Evolutionary conservation across 2,797 vertebrate genomes (phyloP).

Genomic region (Hipposideros larvatus): DNA sequence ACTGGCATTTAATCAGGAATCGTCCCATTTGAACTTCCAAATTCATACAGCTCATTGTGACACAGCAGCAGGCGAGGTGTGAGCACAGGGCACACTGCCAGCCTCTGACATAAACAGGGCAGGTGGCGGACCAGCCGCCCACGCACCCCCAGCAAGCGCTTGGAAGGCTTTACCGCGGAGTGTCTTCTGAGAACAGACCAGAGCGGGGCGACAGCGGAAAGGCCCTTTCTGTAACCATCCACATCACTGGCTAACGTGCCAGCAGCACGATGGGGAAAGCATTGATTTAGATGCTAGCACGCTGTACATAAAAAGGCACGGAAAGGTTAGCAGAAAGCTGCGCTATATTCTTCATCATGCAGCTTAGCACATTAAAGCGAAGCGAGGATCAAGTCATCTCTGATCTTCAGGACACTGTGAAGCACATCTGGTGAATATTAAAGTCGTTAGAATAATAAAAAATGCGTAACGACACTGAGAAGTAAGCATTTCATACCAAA

Average conservation of each 20-base stretch:
- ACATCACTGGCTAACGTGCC: not conserved
- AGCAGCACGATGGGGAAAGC: not conserved
- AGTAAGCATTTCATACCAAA: not conserved
- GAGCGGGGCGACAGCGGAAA: not conserved
- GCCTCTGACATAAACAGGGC: fast-evolving
- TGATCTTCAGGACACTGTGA: not conserved
- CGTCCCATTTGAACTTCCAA: not conserved
- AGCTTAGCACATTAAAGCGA: not conserved
- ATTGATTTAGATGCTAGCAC: not conserved
- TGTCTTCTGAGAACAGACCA: not conserved
- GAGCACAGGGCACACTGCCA: fast-evolving
- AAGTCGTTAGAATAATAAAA: not conserved
- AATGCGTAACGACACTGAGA: not conserved
- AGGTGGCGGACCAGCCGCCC: fast-evolving
- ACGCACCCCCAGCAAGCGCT: fast-evolving
- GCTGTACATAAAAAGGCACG: not conserved
- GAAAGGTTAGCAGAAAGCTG: not conserved
- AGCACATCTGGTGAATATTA: not conserved
- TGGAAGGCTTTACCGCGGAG: not conserved
- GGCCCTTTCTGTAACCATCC: too few relatives aligned
- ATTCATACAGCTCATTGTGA: not conserved
- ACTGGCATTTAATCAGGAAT: too few relatives aligned
- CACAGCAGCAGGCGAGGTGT: fast-evolving
- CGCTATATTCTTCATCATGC: not conserved
- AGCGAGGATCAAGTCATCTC: not conserved